These are phyloP conservation scores for Antheraea mylitta DNA, from an alignment of 1,140 invertebrate genomes.

Conservation along the genomic window DNA sequence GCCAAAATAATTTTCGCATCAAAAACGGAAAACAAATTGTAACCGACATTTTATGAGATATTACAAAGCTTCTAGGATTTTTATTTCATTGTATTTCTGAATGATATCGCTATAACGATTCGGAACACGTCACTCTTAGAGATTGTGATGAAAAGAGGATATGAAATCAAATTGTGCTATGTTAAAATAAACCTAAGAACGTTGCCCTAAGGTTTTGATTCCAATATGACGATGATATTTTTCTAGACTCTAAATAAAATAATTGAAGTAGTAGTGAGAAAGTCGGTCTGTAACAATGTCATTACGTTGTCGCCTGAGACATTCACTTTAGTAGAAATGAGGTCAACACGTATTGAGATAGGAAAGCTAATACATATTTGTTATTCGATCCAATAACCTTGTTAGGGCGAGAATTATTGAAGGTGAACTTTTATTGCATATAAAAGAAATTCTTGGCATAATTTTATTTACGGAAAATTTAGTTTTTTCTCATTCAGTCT, in stretches of 20 bases:
- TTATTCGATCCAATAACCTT: not conserved
- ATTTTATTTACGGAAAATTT: too few species aligned
- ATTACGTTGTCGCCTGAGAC: not conserved
- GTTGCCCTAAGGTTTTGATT: not conserved
- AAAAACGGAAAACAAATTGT: too few species aligned
- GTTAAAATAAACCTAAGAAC: not conserved
- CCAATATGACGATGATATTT: not conserved
- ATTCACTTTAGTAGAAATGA: not conserved
- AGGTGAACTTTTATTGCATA: not conserved
- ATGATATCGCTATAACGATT: not conserved
- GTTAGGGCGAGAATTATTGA: not conserved
- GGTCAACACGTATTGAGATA: not conserved
- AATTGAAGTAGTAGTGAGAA: not conserved
- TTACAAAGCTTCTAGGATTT: not conserved
- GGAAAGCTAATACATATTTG: not conserved
- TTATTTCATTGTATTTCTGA: not conserved
- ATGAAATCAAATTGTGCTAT: not conserved
- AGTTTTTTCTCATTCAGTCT: too few species aligned
- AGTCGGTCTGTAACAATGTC: not conserved
- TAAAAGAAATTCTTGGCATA: too few species aligned
- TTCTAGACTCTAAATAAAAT: not conserved
- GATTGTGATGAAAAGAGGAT: not conserved
- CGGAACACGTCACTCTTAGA: not conserved
- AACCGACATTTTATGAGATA: too few species aligned
- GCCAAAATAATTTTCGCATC: too few species aligned